A percentile compares a stretch with the other conserved stretches of the same genome.
Conservation (phyloP, 2,113 vertebrate genomes). For the Cathartes aura region DNA sequence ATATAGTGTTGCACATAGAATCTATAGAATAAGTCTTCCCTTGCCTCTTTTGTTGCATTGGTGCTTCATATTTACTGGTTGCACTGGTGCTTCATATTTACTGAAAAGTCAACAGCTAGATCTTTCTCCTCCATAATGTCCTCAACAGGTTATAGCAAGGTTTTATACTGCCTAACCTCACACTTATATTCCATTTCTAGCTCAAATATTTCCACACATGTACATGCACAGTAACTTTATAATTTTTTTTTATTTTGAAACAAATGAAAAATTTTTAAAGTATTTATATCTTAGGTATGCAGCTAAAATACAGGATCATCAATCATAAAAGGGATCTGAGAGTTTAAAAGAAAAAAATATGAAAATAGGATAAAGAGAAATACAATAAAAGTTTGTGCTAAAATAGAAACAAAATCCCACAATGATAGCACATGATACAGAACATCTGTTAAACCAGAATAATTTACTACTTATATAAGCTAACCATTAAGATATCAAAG, state of each 20-base stretch:
- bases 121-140: neutral
- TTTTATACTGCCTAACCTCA: neutral
- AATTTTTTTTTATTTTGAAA: neutral
- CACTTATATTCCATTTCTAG: neutral
- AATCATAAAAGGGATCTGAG: neutral
- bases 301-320: neutral
- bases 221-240: neutral
- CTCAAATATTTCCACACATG: neutral
- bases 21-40: neutral
- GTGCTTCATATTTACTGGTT: neutral
- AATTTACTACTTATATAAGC: neutral
- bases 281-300: accelerated
- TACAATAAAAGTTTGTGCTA: neutral
- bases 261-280: accelerated
- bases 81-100: neutral
- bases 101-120: neutral
- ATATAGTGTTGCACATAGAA: neutral
- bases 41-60: neutral
- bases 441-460: neutral
- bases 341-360: neutral
- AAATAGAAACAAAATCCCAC: neutral
- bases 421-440: neutral
- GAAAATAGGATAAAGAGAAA: neutral
- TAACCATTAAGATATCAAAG: neutral
- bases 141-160: neutral